A percentile compares a stretch with the other conserved stretches of the same genome.
These are phyloP conservation scores for Smutsia gigantea DNA, from an alignment of 2,797 vertebrate species.

Conservation along the genomic window DNA sequence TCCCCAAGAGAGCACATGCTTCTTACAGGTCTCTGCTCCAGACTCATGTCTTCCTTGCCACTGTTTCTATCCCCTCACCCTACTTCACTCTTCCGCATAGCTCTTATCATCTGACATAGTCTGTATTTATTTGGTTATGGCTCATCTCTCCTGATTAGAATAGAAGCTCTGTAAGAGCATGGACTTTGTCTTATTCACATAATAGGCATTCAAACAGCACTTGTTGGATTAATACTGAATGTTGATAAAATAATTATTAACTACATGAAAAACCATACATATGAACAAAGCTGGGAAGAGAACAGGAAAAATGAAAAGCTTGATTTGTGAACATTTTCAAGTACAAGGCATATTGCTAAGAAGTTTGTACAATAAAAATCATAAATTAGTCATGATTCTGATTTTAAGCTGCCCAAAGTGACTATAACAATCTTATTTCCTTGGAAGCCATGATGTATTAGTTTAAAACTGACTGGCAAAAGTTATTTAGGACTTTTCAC, in stretches of 20 bases:
- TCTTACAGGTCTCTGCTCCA: neutral
- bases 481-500: slow-evolving; percentile 18
- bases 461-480: neutral
- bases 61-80: neutral
- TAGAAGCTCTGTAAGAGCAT: slow-evolving; percentile 12
- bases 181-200: slow-evolving; percentile 28
- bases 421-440: slow-evolving; percentile 11
- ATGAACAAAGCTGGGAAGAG: slow-evolving; percentile 26
- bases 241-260: slow-evolving; percentile 27
- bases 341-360: slow-evolving; percentile 13
- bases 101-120: neutral
- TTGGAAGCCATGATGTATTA: neutral
- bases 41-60: neutral
- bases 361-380: slow-evolving; percentile 40
- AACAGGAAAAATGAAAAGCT: slow-evolving; percentile 27
- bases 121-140: neutral
- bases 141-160: neutral
- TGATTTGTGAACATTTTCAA: slow-evolving; percentile 44
- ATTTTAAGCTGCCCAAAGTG: slow-evolving; percentile 43
- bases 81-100: neutral
- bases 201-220: slow-evolving; percentile 9
- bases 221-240: slow-evolving; percentile 32
- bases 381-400: neutral
- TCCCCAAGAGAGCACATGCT: neutral
- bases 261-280: slow-evolving; percentile 42